Evolutionary conservation across 2,888 invertebrate species (phyloP).

Genomic region (Calliphora vomitoria): DNA sequence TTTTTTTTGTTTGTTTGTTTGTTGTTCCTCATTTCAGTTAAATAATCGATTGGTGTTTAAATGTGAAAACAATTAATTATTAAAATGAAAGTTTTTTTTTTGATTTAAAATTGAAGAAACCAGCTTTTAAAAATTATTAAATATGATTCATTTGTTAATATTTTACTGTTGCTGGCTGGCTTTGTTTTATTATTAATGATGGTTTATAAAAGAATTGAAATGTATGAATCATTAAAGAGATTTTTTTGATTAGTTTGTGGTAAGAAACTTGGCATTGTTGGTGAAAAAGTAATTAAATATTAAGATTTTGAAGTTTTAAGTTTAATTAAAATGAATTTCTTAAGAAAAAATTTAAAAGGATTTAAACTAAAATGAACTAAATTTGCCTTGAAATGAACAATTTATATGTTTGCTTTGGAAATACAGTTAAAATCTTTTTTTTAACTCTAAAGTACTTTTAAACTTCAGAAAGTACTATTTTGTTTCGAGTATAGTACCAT

Average conservation of each 20-base stretch:
- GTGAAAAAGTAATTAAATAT: no score
- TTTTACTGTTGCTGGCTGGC: neutral
- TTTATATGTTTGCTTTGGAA: no score
- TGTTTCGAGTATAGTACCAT: no score
- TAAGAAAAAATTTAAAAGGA: neutral
- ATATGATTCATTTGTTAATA: slow-evolving; percentile 48
- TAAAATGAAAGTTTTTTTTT: slow-evolving; percentile 43
- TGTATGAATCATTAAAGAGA: slow-evolving; percentile 41
- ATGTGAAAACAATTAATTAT: slow-evolving; percentile 64
- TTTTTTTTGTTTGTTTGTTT: neutral
- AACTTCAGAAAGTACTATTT: no score
- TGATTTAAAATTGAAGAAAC: slow-evolving; percentile 1
- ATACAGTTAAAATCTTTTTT: no score
- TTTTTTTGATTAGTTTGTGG: neutral
- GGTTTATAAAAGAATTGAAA: slow-evolving; percentile 5
- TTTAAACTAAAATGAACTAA: neutral
- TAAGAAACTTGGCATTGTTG: neutral
- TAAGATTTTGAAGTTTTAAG: neutral
- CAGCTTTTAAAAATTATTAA: slow-evolving; percentile 6
- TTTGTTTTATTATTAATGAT: slow-evolving; percentile 41
- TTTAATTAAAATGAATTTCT: neutral
- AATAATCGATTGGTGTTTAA: slow-evolving; percentile 45
- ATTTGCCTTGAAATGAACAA: no score
- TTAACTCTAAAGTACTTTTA: no score
- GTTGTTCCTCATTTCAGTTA: slow-evolving; percentile 16